These are phyloP conservation scores for Panagrolaimus sp. DNA, from an alignment of 1,140 invertebrate genomes.

Conservation along the genomic window DNA sequence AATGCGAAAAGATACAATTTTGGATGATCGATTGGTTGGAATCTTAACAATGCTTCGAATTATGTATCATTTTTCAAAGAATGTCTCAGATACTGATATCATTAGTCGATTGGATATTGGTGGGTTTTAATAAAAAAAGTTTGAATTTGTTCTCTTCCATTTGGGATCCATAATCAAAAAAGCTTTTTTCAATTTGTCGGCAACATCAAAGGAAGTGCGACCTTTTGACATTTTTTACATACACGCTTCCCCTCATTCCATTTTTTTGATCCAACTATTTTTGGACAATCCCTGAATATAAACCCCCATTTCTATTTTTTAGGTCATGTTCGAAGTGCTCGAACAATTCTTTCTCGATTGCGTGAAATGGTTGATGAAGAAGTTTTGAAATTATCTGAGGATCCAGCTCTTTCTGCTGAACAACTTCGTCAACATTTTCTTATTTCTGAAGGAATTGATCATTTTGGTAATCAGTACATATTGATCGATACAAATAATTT, in stretches of 20 bases:
- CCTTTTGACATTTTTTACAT: no score
- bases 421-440: conserved; percentile 9
- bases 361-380: conserved; percentile 8
- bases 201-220: no score
- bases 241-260: no score
- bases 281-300: no score
- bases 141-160: no score
- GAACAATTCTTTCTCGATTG: not conserved
- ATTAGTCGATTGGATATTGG: conserved; percentile 6
- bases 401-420: not conserved
- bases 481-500: no score
- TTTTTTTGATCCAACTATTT: no score
- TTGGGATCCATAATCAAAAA: no score
- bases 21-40: conserved; percentile 6
- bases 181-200: no score
- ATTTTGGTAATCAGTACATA: not conserved
- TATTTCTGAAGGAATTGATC: not conserved
- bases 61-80: conserved; percentile 4
- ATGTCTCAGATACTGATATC: conserved; percentile 1
- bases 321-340: not conserved
- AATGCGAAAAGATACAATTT: not conserved
- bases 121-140: no score
- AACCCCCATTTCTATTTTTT: no score
- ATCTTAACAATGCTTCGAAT: conserved; percentile 15
- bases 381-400: not conserved